phyloP scores from a whole-genome alignment of 2,888 invertebrate species.

The Ophion ellenae region DNA sequence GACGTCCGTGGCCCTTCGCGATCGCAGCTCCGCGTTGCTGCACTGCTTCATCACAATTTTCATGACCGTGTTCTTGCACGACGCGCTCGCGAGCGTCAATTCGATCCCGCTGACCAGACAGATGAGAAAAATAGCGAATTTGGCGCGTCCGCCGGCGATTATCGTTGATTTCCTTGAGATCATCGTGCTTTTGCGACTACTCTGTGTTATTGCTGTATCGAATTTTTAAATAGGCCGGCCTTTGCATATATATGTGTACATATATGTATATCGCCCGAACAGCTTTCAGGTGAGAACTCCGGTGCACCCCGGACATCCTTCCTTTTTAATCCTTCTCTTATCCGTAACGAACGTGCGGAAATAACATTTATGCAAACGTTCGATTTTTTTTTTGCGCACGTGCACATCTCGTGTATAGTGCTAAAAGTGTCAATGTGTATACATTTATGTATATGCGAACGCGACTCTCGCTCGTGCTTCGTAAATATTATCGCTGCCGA shows the following conservation, averaged over 20 bases:
- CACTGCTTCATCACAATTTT: constrained; percentile 42
- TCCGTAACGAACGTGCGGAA: constrained; percentile 39
- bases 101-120: constrained; percentile 1
- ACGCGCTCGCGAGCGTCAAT: constrained; percentile 19
- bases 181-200: not conserved
- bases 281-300: constrained; percentile 11
- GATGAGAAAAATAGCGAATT: constrained; percentile 2
- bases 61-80: constrained; percentile 42
- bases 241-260: not conserved
- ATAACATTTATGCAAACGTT: constrained; percentile 46
- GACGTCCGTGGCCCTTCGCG: not conserved
- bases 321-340: constrained; percentile 50
- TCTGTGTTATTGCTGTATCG: not conserved
- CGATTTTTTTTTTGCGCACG: constrained; percentile 13
- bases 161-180: not conserved
- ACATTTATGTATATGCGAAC: not conserved
- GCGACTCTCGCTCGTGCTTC: not conserved
- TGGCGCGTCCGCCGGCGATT: not conserved
- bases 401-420: not conserved
- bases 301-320: constrained; percentile 4
- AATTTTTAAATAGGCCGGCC: not conserved
- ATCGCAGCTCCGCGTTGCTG: constrained; percentile 14
- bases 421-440: not conserved
- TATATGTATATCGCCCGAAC: constrained; percentile 34
- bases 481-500: not conserved